Conservation (phyloP, 2,797 vertebrate species). For the Clamator glandarius region DNA sequence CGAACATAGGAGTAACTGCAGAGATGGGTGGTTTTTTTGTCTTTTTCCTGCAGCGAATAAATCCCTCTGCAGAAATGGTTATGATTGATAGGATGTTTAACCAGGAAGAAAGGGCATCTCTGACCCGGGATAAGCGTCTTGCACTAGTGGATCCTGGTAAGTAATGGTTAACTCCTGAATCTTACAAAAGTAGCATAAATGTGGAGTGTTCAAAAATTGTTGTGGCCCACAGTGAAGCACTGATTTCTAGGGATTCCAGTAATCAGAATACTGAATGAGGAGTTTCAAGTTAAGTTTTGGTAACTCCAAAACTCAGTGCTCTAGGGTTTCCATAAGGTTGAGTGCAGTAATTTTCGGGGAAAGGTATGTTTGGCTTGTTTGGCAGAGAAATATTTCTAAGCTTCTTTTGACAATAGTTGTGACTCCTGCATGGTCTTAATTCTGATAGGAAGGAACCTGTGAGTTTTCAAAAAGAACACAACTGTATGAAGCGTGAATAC, state of each 20-base stretch:
- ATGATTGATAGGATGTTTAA: conserved; percentile 99
- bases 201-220: not conserved
- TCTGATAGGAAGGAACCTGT: not conserved
- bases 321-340: not conserved
- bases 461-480: not conserved
- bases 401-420: not conserved
- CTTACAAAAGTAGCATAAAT: not conserved
- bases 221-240: not conserved
- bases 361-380: not conserved
- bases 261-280: not conserved
- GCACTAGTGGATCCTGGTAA: conserved; percentile 94
- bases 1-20: not conserved
- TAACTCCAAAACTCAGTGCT: not conserved
- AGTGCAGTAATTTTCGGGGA: not conserved
- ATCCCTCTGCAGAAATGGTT: conserved; percentile 97
- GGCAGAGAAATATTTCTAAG: not conserved
- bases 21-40: not conserved
- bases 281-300: not conserved
- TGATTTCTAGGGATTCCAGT: not conserved
- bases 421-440: not conserved
- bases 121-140: conserved; percentile 94
- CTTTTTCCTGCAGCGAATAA: conserved; percentile 83
- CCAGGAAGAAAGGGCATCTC: conserved; percentile 92
- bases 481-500: not conserved
- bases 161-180: not conserved